Conservation (phyloP, 2,888 invertebrate genomes). For the Fabriciana adippe region DNA sequence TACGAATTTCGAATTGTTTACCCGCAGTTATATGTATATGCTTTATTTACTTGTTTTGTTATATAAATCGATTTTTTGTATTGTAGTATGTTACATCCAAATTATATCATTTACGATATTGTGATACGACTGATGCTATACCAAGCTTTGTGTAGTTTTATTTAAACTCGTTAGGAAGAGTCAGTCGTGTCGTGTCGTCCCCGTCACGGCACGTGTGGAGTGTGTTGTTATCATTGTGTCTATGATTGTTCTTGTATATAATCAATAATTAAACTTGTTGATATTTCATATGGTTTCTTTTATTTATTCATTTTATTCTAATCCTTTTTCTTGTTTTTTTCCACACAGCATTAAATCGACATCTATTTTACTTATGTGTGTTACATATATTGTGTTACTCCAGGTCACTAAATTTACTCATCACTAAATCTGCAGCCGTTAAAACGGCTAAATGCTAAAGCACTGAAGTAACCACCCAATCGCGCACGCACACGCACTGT, state of each 20-base stretch:
- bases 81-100: too few species aligned
- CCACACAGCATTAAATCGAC: too few species aligned
- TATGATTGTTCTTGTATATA: conserved; percentile 79
- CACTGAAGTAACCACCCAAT: too few species aligned
- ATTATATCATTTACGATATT: conserved; percentile 23
- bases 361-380: too few species aligned
- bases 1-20: too few species aligned
- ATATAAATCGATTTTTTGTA: conserved; percentile 1
- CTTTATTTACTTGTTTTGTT: conserved; percentile 6
- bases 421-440: too few species aligned
- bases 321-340: background rate
- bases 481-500: too few species aligned
- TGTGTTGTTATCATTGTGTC: conserved; percentile 48
- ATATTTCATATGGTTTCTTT: conserved; percentile 65
- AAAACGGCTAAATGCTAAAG: too few species aligned
- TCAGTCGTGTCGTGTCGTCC: conserved; percentile 1
- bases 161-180: conserved; percentile 7
- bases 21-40: too few species aligned
- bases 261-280: conserved; percentile 81
- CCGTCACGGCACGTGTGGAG: conserved; percentile 18
- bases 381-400: too few species aligned
- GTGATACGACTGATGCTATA: conserved; percentile 32
- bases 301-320: conserved; percentile 37
- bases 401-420: too few species aligned
- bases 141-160: conserved; percentile 25